phyloP scores from a whole-genome alignment of 2,888 invertebrate genomes.

The Chironomus riparius region DNA sequence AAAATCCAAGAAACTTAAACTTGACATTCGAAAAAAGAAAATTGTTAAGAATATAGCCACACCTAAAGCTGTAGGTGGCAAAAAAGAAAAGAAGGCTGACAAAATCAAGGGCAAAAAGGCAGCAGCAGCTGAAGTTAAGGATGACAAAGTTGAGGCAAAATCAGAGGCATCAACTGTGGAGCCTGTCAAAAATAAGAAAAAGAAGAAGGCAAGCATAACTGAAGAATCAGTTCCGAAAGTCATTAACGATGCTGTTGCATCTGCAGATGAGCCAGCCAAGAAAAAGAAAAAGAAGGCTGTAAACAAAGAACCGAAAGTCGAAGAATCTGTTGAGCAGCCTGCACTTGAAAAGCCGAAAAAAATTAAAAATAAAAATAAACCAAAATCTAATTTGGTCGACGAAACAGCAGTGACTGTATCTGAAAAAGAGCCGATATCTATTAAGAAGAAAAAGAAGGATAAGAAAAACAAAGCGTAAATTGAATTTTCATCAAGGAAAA shows the following conservation, averaged over 20 bases:
- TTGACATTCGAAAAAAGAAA: constrained; percentile 5
- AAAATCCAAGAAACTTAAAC: constrained; percentile 7
- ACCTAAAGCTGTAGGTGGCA: neutral
- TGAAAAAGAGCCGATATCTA: neutral
- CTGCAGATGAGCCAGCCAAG: neutral
- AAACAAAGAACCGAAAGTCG: neutral
- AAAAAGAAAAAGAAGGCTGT: neutral
- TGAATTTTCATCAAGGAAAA: neutral
- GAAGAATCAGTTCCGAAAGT: neutral
- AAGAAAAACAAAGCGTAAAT: constrained; percentile 14
- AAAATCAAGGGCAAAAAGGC: too few species aligned
- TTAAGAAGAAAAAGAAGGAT: constrained; percentile 2
- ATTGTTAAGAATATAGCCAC: neutral
- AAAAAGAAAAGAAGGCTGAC: neutral
- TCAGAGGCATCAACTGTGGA: neutral
- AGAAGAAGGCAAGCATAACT: neutral
- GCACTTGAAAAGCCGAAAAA: neutral
- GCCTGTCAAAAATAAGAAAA: neutral
- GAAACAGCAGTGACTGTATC: neutral
- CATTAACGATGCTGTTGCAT: neutral
- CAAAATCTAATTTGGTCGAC: neutral
- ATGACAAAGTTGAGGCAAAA: neutral
- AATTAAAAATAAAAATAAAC: neutral
- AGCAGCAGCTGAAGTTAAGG: neutral
- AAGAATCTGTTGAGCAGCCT: neutral